Conservation (phyloP, 2,888 invertebrate species). For the Melanophora roralis region DNA sequence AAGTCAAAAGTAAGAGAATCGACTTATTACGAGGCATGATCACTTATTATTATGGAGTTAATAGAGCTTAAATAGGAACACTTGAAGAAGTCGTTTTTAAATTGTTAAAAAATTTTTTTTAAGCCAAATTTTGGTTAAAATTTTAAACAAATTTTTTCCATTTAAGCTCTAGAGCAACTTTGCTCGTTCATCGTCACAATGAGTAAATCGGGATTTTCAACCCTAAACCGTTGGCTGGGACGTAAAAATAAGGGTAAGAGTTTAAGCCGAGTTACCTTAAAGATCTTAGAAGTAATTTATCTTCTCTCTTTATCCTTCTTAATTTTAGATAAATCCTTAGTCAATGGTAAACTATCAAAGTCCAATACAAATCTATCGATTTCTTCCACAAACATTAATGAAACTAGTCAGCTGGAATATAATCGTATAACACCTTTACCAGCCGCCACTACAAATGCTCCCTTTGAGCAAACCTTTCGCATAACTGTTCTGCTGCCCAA, state of each 20-base stretch:
- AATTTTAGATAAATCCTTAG: slow-evolving; percentile 68
- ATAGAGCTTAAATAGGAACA: not conserved
- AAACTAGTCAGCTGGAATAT: slow-evolving; percentile 77
- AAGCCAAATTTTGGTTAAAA: not conserved
- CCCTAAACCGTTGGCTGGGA: slow-evolving; percentile 77
- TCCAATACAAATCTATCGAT: slow-evolving; percentile 73
- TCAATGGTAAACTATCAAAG: slow-evolving; percentile 74
- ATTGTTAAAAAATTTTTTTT: not conserved
- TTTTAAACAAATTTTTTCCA: not conserved
- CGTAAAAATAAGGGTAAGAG: slow-evolving; percentile 76
- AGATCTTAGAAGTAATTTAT: too few species aligned
- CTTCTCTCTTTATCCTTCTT: too few species aligned
- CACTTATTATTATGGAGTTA: not conserved
- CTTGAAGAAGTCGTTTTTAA: not conserved
- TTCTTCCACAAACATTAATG: slow-evolving; percentile 72
- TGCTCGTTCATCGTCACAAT: slow-evolving; percentile 54
- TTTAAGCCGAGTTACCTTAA: too few species aligned
- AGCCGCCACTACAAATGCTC: slow-evolving; percentile 75
- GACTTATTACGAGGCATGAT: not conserved
- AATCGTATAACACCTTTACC: slow-evolving; percentile 76
- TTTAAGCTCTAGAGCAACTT: not conserved
- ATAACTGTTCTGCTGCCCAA: slow-evolving; percentile 85
- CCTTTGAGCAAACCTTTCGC: slow-evolving; percentile 77
- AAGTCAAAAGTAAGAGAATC: not conserved
- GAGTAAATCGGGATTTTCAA: slow-evolving; percentile 77